A percentile compares a stretch with the other conserved stretches of the same genome.
Evolutionary conservation across 2,888 invertebrate species (phyloP).

Genomic region (Agrotis ipsilon): DNA sequence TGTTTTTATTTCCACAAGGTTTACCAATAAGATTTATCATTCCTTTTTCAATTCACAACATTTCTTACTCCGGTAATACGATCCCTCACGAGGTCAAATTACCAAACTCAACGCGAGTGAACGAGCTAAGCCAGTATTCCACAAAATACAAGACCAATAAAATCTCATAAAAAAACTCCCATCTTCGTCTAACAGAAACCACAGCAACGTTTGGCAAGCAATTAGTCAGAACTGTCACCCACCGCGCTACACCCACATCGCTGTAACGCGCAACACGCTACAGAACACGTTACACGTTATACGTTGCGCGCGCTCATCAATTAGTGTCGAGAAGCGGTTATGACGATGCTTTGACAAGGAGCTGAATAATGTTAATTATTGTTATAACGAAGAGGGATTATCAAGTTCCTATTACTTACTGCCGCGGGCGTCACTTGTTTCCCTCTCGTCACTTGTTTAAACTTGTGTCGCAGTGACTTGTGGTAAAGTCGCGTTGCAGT

Average conservation of each 20-base stretch:
- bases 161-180: not conserved
- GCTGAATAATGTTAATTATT: slow-evolving; percentile 53
- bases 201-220: slow-evolving; percentile 38
- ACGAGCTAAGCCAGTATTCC: too few relatives aligned
- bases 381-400: slow-evolving; percentile 35
- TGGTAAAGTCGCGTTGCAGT: too few relatives aligned
- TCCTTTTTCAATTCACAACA: too few relatives aligned
- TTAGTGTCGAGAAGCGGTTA: slow-evolving; percentile 57
- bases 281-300: slow-evolving; percentile 42
- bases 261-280: slow-evolving; percentile 32
- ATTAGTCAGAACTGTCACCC: slow-evolving; percentile 59
- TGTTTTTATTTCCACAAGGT: too few relatives aligned
- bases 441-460: too few relatives aligned
- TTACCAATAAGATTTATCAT: too few relatives aligned
- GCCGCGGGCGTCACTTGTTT: not conserved
- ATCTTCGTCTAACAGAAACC: slow-evolving; percentile 21
- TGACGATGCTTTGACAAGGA: slow-evolving; percentile 53
- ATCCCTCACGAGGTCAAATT: too few relatives aligned
- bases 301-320: slow-evolving; percentile 48
- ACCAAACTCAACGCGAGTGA: too few relatives aligned
- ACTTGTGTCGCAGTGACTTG: not conserved
- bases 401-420: not conserved
- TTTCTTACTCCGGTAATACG: too few relatives aligned
- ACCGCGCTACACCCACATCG: slow-evolving; percentile 21
- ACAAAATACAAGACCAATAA: too few relatives aligned